These are phyloP conservation scores for Noctua janthina DNA, from an alignment of 2,888 invertebrate genomes.

Conservation along the genomic window DNA sequence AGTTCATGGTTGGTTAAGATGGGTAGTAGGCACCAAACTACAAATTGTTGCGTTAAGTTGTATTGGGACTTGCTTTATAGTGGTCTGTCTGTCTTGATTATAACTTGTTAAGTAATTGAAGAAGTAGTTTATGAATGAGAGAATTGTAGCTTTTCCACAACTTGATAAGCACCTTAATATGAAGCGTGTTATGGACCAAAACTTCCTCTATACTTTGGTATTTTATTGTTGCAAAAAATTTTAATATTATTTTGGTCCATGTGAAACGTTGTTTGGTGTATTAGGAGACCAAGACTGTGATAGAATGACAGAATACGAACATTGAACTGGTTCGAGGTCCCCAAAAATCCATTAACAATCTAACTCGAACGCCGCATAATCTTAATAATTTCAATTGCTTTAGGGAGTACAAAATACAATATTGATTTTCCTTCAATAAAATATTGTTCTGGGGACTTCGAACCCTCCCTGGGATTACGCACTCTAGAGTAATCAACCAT, in stretches of 20 bases:
- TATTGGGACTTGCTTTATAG: conserved; percentile 3
- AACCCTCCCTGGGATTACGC: conserved; percentile 50
- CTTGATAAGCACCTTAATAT: neutral
- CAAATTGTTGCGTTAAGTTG: conserved; percentile 34
- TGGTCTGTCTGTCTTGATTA: conserved; percentile 1
- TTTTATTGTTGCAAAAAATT: neutral
- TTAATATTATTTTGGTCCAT: neutral
- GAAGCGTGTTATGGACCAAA: neutral
- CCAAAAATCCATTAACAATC: conserved; percentile 9
- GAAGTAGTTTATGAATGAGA: neutral
- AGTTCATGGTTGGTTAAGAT: conserved; percentile 60
- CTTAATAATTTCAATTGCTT: conserved; percentile 38
- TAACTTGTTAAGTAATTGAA: neutral
- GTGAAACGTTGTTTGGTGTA: neutral
- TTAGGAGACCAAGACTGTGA: neutral
- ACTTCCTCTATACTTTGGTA: neutral
- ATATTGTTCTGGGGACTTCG: conserved; percentile 49
- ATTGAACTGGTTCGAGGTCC: neutral
- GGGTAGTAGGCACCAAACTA: conserved; percentile 22
- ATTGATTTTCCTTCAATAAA: conserved; percentile 58
- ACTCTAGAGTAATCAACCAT: conserved; percentile 59
- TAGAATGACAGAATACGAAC: neutral
- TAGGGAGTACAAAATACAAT: conserved; percentile 41
- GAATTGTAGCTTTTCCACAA: neutral
- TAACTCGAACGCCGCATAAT: conserved; percentile 17